Conservation (phyloP, 2,113 vertebrate species). For the Semicossyphus pulcher region DNA sequence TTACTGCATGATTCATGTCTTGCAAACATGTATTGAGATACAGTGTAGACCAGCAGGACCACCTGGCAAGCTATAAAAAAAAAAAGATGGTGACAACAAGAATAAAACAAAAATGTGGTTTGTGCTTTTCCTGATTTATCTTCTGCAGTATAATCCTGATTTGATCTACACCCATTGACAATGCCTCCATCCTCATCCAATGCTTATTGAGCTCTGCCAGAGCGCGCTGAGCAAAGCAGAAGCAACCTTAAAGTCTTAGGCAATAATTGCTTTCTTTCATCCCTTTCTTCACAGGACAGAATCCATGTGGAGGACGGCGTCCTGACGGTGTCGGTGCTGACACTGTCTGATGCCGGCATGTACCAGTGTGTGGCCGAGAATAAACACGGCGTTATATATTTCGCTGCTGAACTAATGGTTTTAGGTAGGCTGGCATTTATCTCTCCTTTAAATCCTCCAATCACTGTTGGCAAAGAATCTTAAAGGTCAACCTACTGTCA, state of each 20-base stretch:
- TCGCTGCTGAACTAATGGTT: conserved; percentile 92
- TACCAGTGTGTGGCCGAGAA: conserved; percentile 96
- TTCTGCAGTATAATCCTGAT: conserved; percentile 35
- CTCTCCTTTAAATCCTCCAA: conserved; percentile 65
- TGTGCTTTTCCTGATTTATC: conserved; percentile 26
- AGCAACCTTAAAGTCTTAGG: conserved; percentile 42
- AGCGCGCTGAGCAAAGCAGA: conserved; percentile 34
- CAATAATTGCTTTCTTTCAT: conserved; percentile 67
- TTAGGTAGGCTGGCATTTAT: conserved; percentile 88
- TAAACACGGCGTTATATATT: conserved; percentile 92
- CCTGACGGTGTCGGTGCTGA: conserved; percentile 88
- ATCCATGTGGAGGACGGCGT: conserved; percentile 91
- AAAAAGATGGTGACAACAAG: neutral
- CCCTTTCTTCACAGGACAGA: conserved; percentile 89
- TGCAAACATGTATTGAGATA: neutral
- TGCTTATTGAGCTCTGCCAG: conserved; percentile 41
- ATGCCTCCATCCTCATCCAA: conserved; percentile 26
- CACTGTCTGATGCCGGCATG: conserved; percentile 92
- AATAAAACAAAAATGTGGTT: conserved; percentile 21
- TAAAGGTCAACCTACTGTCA: conserved; percentile 79
- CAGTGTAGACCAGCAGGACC: neutral
- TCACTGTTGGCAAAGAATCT: conserved; percentile 67
- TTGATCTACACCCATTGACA: conserved; percentile 47
- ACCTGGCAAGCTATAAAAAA: neutral
- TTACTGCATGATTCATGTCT: neutral